Evolutionary conservation across 2,797 vertebrate genomes (phyloP).

Genomic region (Pristis pectinata): DNA sequence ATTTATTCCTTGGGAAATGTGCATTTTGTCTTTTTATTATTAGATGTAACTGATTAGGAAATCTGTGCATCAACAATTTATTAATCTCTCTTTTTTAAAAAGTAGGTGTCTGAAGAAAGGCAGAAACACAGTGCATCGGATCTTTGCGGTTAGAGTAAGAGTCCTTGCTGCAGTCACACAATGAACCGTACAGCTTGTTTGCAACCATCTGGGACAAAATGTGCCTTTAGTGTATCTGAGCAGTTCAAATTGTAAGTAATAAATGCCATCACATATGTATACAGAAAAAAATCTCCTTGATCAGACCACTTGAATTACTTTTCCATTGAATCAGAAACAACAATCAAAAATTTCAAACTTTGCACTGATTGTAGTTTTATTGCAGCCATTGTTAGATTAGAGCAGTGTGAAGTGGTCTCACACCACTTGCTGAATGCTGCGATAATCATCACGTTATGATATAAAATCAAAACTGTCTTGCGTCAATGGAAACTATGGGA

Average conservation of each 20-base stretch:
- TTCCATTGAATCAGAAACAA: neutral
- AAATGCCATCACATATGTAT: neutral
- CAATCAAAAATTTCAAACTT: neutral
- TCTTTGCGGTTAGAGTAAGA: neutral
- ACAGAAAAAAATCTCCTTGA: neutral
- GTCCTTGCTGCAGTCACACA: neutral
- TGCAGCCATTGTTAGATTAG: neutral
- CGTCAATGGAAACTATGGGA: neutral
- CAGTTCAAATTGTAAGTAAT: slow-evolving; percentile 31
- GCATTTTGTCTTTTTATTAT: neutral
- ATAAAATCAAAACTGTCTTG: neutral
- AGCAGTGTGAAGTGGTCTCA: neutral
- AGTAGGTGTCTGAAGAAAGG: neutral
- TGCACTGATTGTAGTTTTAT: neutral
- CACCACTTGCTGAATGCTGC: neutral
- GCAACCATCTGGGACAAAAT: neutral
- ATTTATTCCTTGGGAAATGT: neutral
- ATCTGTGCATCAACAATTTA: neutral
- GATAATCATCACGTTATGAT: neutral
- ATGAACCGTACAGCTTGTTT: neutral
- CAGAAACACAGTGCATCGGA: neutral
- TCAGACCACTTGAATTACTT: neutral
- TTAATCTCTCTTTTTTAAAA: neutral
- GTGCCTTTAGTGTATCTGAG: neutral
- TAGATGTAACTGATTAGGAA: neutral